Conservation (phyloP, 2,797 vertebrate genomes). For the Calcarius lapponicus region DNA sequence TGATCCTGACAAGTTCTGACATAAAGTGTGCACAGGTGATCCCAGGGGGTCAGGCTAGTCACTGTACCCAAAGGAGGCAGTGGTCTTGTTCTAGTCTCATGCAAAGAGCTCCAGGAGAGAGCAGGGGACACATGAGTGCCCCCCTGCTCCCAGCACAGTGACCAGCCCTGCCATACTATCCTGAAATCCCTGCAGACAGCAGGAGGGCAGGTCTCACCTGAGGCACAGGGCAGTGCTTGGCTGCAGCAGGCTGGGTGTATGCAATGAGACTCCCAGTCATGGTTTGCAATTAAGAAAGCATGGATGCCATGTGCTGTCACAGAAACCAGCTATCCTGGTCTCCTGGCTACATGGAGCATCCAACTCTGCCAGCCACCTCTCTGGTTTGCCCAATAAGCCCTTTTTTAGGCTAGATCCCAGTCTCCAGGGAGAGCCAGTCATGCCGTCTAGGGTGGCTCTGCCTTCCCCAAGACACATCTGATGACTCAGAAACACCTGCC, state of each 20-base stretch:
- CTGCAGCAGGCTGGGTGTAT: background rate
- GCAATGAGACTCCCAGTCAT: background rate
- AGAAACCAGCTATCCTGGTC: background rate
- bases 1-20: background rate
- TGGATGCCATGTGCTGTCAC: background rate
- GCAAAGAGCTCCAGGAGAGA: background rate
- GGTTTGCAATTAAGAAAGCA: background rate
- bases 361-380: background rate
- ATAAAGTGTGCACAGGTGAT: background rate
- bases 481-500: background rate
- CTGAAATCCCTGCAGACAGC: background rate
- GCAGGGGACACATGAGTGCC: accelerated
- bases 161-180: background rate
- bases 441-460: background rate
- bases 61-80: background rate
- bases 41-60: background rate
- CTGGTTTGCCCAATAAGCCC: background rate
- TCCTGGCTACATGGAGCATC: background rate
- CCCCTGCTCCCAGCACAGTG: background rate
- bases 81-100: background rate
- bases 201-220: background rate
- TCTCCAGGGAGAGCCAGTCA: background rate
- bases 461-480: background rate
- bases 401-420: background rate
- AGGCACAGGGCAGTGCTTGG: background rate